Conservation (phyloP, 2,888 invertebrate genomes). For the Amiota minor region DNA sequence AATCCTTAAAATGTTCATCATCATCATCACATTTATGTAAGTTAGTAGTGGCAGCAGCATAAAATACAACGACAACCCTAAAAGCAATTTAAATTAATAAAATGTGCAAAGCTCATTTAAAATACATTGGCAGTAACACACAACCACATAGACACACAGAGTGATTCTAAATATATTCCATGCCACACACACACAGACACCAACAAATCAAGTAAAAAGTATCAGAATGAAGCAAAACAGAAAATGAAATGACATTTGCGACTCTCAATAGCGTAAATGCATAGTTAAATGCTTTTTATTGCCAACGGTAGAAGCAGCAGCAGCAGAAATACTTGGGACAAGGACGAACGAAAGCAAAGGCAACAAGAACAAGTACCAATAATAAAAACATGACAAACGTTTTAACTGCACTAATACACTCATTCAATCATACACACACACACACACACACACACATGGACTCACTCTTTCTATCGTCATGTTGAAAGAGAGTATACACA, state of each 20-base stretch:
- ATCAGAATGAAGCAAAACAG: neutral
- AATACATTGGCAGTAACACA: conserved; percentile 30
- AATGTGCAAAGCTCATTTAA: conserved; percentile 56
- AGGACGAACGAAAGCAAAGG: conserved; percentile 6
- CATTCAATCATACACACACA: conserved; percentile 28
- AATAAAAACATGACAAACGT: conserved; percentile 9
- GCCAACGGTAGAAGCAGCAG: conserved; percentile 44
- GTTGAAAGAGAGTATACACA: neutral
- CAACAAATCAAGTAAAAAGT: conserved; percentile 45
- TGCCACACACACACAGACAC: conserved; percentile 31
- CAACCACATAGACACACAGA: conserved; percentile 32
- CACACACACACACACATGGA: neutral
- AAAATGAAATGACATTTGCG: conserved; percentile 18
- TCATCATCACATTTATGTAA: too few relatives aligned
- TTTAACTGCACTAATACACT: conserved; percentile 22
- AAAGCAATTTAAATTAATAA: conserved; percentile 65
- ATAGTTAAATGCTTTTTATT: conserved; percentile 67
- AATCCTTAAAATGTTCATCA: too few relatives aligned
- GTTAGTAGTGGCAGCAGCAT: neutral
- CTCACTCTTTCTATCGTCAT: too few relatives aligned
- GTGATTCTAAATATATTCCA: too few relatives aligned
- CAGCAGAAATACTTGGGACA: conserved; percentile 40
- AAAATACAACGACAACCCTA: conserved; percentile 49
- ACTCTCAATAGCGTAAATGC: conserved; percentile 59
- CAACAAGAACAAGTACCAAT: conserved; percentile 12